Conservation (phyloP, 2,888 invertebrate species). For the Phoenoteleia sp. region DNA sequence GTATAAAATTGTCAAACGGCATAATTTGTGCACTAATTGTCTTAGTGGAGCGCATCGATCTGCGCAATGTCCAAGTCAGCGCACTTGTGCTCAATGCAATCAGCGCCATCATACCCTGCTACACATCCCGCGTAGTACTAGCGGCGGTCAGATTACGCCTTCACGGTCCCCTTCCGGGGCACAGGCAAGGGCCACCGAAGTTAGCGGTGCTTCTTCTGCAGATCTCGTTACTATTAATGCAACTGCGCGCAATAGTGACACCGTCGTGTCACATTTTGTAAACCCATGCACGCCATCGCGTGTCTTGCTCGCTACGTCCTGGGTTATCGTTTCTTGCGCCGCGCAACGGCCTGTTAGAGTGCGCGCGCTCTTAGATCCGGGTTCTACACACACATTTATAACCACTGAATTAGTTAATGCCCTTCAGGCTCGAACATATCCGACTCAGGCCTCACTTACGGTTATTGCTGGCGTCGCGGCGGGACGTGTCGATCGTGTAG, state of each 20-base stretch:
- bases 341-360: neutral
- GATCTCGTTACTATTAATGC: too few species aligned
- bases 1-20: neutral
- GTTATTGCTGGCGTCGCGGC: neutral
- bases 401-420: neutral
- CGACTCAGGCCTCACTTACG: neutral
- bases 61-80: neutral
- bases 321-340: neutral
- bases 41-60: neutral
- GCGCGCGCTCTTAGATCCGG: slow-evolving; percentile 16
- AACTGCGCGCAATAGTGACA: too few species aligned
- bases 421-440: neutral
- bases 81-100: neutral
- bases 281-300: too few species aligned
- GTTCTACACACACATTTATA: neutral
- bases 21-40: neutral
- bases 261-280: too few species aligned
- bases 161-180: too few species aligned
- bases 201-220: too few species aligned
- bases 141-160: too few species aligned
- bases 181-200: too few species aligned
- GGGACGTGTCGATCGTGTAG: neutral
- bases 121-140: too few species aligned
- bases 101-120: slow-evolving; percentile 15
- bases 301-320: neutral